Evolutionary conservation across 1,140 invertebrate species (phyloP).

Genomic region (Homalodisca vitripennis): DNA sequence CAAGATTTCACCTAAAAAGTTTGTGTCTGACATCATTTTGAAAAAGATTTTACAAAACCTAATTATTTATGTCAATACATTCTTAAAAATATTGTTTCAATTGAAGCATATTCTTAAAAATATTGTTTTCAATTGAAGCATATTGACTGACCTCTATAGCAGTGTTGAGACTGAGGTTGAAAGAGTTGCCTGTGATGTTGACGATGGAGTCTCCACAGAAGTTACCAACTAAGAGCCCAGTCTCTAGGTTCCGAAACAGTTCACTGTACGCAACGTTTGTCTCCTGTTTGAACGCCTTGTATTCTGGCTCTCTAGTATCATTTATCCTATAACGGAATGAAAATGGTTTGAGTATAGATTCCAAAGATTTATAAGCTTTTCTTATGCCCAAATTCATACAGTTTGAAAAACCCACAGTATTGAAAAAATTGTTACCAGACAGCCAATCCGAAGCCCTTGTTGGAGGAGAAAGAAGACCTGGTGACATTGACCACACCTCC

Average conservation of each 20-base stretch:
- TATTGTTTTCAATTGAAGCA: background rate
- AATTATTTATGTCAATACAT: too few relatives aligned
- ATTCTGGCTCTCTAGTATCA: conserved; percentile 76
- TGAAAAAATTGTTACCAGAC: conserved; percentile 36
- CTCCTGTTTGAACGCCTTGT: conserved; percentile 75
- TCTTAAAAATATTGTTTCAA: too few relatives aligned
- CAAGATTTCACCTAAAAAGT: conserved; percentile 61
- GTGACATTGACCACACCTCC: conserved; percentile 90
- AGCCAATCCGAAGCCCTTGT: conserved; percentile 85
- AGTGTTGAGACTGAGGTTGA: conserved; percentile 71
- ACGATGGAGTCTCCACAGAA: conserved; percentile 64
- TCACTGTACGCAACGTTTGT: conserved; percentile 84
- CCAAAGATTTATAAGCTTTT: too few relatives aligned
- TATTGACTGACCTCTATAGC: conserved; percentile 62
- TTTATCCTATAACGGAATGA: conserved; percentile 57
- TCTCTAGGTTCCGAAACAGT: conserved; percentile 78
- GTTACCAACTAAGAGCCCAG: conserved; percentile 80
- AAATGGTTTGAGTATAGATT: too few relatives aligned
- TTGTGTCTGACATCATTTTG: too few relatives aligned
- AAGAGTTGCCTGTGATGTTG: conserved; percentile 84
- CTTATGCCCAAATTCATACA: too few relatives aligned
- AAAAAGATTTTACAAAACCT: too few relatives aligned
- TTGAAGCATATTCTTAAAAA: too few relatives aligned
- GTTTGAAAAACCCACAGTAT: too few relatives aligned
- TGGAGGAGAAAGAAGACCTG: conserved; percentile 72